These are phyloP conservation scores for Nesospiza acunhae DNA, from an alignment of 2,113 vertebrate species.

Conservation along the genomic window DNA sequence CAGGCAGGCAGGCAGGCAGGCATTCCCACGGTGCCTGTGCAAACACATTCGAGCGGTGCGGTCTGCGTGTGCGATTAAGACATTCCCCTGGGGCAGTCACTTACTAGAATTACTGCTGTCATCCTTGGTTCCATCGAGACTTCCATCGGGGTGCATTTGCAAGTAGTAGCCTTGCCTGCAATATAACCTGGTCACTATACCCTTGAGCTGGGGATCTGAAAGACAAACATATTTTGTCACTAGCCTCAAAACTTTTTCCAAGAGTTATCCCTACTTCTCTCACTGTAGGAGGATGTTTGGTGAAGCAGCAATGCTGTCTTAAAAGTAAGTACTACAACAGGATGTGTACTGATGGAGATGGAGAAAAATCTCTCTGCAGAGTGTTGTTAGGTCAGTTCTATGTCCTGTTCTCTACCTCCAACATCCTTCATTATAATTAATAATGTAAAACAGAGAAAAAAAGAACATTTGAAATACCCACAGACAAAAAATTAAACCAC, in stretches of 20 bases:
- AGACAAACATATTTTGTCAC: slow-evolving; percentile 77
- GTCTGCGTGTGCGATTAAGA: neutral
- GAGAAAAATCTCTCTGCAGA: neutral
- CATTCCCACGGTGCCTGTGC: neutral
- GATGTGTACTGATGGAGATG: neutral
- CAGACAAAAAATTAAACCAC: neutral
- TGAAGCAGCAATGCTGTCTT: slow-evolving; percentile 27
- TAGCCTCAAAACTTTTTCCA: slow-evolving; percentile 64
- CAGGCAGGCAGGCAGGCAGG: slow-evolving; percentile 3
- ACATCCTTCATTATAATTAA: neutral
- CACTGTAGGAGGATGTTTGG: slow-evolving; percentile 48
- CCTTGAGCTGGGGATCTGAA: slow-evolving; percentile 99
- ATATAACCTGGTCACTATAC: slow-evolving; percentile 99
- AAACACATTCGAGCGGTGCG: neutral
- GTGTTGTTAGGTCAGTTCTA: neutral
- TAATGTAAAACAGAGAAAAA: slow-evolving; percentile 9
- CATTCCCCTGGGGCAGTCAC: slow-evolving; percentile 63
- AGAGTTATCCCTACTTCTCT: slow-evolving; percentile 38
- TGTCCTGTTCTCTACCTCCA: slow-evolving; percentile 2
- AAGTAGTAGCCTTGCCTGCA: slow-evolving; percentile 99
- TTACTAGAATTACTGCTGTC: slow-evolving; percentile 99
- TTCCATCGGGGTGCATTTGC: slow-evolving; percentile 99
- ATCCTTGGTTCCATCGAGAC: slow-evolving; percentile 99
- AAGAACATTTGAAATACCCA: neutral
- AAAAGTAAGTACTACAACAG: slow-evolving; percentile 20